A percentile compares a stretch with the other conserved stretches of the same genome.
Conservation (phyloP, 2,888 invertebrate genomes). For the Tetranychus piercei region DNA sequence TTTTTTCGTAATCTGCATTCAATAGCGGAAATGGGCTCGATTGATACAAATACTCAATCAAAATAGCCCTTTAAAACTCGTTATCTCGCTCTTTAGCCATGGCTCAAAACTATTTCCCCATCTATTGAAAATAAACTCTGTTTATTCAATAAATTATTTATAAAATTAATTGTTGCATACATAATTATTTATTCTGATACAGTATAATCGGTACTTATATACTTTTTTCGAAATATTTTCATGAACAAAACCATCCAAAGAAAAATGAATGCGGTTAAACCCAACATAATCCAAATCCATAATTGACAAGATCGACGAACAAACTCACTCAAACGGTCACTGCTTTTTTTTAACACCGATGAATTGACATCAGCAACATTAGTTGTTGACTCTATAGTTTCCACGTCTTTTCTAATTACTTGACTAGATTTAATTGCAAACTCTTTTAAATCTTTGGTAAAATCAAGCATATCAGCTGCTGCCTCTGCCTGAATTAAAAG, state of each 20-base stretch:
- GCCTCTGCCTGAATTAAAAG: constrained; percentile 1
- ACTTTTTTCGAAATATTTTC: constrained; percentile 13
- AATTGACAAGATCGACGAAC: constrained; percentile 9
- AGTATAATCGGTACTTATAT: too few relatives aligned
- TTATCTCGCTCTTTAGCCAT: too few relatives aligned
- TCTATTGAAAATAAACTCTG: too few relatives aligned
- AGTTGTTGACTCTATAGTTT: neutral
- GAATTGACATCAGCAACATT: neutral
- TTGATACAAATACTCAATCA: too few relatives aligned
- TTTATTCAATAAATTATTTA: too few relatives aligned
- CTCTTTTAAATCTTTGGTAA: constrained; percentile 14
- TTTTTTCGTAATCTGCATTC: too few relatives aligned
- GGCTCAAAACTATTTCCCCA: too few relatives aligned
- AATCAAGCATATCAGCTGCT: constrained; percentile 10
- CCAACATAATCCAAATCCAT: constrained; percentile 8
- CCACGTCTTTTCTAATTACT: constrained; percentile 13
- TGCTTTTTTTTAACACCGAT: constrained; percentile 2
- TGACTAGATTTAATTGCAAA: constrained; percentile 3
- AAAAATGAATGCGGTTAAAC: neutral
- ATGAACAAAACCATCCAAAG: constrained; percentile 14
- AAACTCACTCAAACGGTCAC: constrained; percentile 10
- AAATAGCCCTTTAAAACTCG: too few relatives aligned
- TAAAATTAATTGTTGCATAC: too few relatives aligned
- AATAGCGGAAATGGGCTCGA: too few relatives aligned
- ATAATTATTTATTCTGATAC: too few relatives aligned